phyloP scores from a whole-genome alignment of 1,140 invertebrate genomes.

The Psilanteris sp. region DNA sequence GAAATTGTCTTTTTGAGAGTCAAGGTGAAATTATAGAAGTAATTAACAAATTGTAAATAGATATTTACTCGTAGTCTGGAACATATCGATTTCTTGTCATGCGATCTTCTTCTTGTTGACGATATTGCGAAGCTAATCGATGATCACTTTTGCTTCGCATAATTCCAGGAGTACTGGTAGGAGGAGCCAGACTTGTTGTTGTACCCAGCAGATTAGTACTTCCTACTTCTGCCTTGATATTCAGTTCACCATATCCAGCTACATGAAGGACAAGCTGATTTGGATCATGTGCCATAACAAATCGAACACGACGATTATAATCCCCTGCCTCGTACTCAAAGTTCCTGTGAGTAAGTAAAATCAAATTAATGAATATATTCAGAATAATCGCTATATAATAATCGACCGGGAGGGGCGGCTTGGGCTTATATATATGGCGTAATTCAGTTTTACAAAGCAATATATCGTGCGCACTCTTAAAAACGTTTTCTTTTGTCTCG shows the following conservation, averaged over 20 bases:
- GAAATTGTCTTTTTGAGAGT: too few species aligned
- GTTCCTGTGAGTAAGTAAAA: too few species aligned
- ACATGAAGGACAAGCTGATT: conserved; percentile 93
- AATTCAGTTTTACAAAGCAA: too few species aligned
- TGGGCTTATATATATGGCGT: too few species aligned
- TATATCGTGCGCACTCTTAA: too few species aligned
- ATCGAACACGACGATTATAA: conserved; percentile 90
- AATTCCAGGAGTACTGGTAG: conserved; percentile 84
- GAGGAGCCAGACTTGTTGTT: conserved; percentile 82
- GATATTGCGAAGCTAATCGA: conserved; percentile 91
- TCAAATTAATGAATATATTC: too few species aligned
- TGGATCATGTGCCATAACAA: conserved; percentile 92
- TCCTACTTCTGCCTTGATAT: conserved; percentile 83
- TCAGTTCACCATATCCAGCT: conserved; percentile 92
- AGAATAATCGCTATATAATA: too few species aligned
- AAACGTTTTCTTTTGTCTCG: too few species aligned
- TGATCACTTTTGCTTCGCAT: conserved; percentile 97
- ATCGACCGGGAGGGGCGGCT: too few species aligned
- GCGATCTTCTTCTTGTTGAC: conserved; percentile 88
- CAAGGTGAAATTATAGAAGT: background rate
- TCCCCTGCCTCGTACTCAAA: conserved; percentile 95
- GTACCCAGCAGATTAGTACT: conserved; percentile 75
- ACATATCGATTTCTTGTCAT: conserved; percentile 77
- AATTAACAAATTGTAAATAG: background rate
- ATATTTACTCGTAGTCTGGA: conserved; percentile 78